These are phyloP conservation scores for Sylvicola cinctus DNA, from an alignment of 2,888 invertebrate species.

Conservation along the genomic window DNA sequence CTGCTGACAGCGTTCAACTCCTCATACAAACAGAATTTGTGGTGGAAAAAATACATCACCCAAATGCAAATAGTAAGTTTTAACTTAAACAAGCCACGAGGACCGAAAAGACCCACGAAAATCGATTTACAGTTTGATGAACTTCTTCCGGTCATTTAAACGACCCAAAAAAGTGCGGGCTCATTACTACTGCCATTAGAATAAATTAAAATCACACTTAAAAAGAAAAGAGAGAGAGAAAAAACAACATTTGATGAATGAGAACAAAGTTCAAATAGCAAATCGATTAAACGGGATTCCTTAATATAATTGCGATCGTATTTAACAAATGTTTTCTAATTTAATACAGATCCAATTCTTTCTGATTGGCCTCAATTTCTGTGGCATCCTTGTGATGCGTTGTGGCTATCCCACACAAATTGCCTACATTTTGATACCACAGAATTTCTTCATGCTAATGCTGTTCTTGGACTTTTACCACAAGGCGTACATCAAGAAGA, in stretches of 20 bases:
- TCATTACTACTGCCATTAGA: too few relatives aligned
- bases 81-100: too few relatives aligned
- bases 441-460: slow-evolving; percentile 41
- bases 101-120: too few relatives aligned
- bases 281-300: too few relatives aligned
- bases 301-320: neutral
- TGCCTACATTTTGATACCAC: slow-evolving; percentile 34
- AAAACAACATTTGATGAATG: too few relatives aligned
- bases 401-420: slow-evolving; percentile 37
- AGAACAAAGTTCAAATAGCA: too few relatives aligned
- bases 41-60: slow-evolving; percentile 66
- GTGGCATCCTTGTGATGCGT: slow-evolving; percentile 25
- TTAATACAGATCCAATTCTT: slow-evolving; percentile 34
- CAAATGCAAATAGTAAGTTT: slow-evolving; percentile 48
- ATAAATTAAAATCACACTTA: neutral
- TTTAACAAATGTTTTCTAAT: slow-evolving; percentile 12
- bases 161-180: too few relatives aligned
- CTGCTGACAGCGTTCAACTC: slow-evolving; percentile 46
- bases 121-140: too few relatives aligned
- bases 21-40: slow-evolving; percentile 41
- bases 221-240: neutral
- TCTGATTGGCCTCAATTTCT: slow-evolving; percentile 30
- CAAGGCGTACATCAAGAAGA: slow-evolving; percentile 31
- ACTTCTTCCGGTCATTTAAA: too few relatives aligned
- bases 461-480: slow-evolving; percentile 46